These are phyloP conservation scores for Sympetrum striolatum DNA, from an alignment of 2,888 invertebrate genomes.

Conservation along the genomic window DNA sequence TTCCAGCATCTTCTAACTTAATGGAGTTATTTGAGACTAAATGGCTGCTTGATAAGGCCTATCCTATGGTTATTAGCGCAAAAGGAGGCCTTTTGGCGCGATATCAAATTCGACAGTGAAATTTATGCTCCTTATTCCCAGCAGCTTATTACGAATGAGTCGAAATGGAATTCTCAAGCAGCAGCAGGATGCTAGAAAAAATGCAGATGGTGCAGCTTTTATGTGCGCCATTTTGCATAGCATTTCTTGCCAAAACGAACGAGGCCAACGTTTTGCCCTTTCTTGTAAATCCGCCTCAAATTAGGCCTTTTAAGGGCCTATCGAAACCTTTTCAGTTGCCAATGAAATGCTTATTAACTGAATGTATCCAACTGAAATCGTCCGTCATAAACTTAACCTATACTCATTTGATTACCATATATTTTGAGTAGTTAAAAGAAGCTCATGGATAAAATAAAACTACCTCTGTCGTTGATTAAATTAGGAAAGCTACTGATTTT, in stretches of 20 bases:
- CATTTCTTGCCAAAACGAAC: not conserved
- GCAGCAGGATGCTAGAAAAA: not conserved
- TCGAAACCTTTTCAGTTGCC: too few relatives aligned
- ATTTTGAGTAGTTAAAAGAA: too few relatives aligned
- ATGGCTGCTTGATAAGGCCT: not conserved
- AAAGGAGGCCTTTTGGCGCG: conserved; percentile 20
- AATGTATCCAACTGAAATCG: too few relatives aligned
- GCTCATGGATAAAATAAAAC: too few relatives aligned
- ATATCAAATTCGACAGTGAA: not conserved
- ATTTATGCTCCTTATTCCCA: not conserved
- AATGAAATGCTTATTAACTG: too few relatives aligned
- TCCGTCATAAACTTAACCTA: too few relatives aligned
- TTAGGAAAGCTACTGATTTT: too few relatives aligned
- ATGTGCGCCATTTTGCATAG: not conserved
- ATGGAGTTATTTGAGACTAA: conserved; percentile 28
- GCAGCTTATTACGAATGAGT: not conserved
- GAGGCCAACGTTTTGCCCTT: too few relatives aligned
- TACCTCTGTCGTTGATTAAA: too few relatives aligned
- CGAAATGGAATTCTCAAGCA: not conserved
- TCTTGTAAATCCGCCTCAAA: too few relatives aligned
- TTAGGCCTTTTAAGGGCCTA: too few relatives aligned
- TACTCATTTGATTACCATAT: too few relatives aligned
- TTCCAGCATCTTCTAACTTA: not conserved
- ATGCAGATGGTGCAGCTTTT: not conserved
- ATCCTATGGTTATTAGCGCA: conserved; percentile 3